Conservation (phyloP, 2,113 vertebrate species). For the Heteronetta atricapilla region DNA sequence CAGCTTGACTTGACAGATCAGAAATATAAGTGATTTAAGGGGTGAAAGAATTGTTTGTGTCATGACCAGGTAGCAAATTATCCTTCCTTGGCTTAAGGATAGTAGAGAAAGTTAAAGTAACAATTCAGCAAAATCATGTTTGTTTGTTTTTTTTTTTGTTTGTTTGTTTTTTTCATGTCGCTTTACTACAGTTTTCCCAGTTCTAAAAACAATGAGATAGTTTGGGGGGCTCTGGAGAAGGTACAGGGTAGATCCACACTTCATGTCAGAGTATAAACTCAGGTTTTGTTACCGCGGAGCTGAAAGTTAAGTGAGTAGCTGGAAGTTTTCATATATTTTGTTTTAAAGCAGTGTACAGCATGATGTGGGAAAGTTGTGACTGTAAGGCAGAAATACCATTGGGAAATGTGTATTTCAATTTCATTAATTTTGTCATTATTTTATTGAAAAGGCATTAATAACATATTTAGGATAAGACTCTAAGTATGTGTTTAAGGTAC, state of each 20-base stretch:
- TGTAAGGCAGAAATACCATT: not conserved
- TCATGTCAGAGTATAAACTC: not conserved
- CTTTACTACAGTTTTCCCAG: not conserved
- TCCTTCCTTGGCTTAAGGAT: not conserved
- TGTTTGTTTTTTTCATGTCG: not conserved
- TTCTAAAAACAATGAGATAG: not conserved
- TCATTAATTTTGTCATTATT: not conserved
- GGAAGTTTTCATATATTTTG: not conserved
- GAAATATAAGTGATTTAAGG: constrained; percentile 24
- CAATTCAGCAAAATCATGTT: not conserved
- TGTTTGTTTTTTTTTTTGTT: not conserved
- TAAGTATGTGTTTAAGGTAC: not conserved
- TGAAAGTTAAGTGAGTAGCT: not conserved
- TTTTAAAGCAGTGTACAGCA: not conserved
- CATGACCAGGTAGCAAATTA: not conserved
- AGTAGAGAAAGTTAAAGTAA: not conserved
- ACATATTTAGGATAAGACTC: not conserved
- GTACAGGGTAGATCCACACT: not conserved
- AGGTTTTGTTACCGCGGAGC: not conserved
- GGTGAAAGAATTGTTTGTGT: not conserved
- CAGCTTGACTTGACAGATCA: constrained; percentile 32
- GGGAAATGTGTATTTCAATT: not conserved
- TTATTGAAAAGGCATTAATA: not conserved
- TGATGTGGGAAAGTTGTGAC: not conserved
- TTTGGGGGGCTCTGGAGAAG: not conserved